Evolutionary conservation across 2,113 vertebrate genomes (phyloP).

Genomic region (Siniperca chuatsi): DNA sequence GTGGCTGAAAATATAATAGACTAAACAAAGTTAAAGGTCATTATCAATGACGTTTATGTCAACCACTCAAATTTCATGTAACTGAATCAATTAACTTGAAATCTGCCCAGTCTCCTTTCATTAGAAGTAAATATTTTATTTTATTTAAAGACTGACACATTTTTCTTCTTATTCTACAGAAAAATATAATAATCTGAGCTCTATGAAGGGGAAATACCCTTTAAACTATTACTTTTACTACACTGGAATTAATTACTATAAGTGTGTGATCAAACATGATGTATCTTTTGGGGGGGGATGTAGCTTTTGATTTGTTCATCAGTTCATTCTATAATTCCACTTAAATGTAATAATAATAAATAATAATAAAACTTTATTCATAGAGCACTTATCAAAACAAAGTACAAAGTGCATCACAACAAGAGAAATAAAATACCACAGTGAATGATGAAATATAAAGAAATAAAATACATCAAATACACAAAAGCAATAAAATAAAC

Average conservation of each 20-base stretch:
- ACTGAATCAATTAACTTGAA: slow-evolving; percentile 46
- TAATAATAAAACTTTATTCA: no score
- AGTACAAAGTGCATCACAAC: no score
- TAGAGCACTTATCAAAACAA: no score
- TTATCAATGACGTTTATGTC: slow-evolving; percentile 36
- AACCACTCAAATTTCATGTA: slow-evolving; percentile 44
- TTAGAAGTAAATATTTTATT: slow-evolving; percentile 27
- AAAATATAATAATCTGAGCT: slow-evolving; percentile 7
- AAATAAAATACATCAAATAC: no score
- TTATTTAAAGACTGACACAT: slow-evolving; percentile 16
- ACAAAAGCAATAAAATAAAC: no score
- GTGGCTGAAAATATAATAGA: slow-evolving; percentile 55
- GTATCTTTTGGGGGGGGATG: not conserved
- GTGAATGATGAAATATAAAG: no score
- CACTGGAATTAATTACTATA: not conserved
- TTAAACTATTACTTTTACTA: not conserved
- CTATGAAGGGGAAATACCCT: not conserved
- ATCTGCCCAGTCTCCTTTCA: slow-evolving; percentile 33
- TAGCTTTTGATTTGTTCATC: not conserved
- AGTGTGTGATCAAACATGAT: not conserved
- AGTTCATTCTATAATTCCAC: not conserved
- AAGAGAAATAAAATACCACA: no score
- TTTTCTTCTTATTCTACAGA: not conserved
- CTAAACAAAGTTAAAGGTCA: slow-evolving; percentile 51
- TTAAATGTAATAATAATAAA: not conserved